phyloP scores from a whole-genome alignment of 2,797 vertebrate species.

The Agapornis canus region DNA sequence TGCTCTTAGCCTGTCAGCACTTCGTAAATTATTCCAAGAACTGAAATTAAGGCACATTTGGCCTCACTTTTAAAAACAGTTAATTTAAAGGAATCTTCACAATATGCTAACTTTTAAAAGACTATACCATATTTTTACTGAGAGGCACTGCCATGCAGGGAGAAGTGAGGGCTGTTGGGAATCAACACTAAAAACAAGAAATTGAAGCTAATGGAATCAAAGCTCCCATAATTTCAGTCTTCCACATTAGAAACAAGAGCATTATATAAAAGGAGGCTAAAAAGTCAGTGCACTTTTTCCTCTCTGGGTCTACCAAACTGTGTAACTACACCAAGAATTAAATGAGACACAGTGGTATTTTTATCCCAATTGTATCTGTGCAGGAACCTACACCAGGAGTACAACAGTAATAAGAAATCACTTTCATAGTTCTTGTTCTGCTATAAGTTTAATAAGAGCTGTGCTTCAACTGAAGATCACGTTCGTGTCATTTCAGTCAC shows the following conservation, averaged over 20 bases:
- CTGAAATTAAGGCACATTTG: constrained; percentile 59
- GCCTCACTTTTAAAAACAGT: constrained; percentile 35
- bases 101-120: background rate
- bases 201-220: background rate
- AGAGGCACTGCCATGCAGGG: background rate
- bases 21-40: constrained; percentile 80
- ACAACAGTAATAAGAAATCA: accelerated
- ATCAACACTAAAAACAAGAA: background rate
- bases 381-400: background rate
- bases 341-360: background rate
- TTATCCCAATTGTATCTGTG: background rate
- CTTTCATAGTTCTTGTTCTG: background rate
- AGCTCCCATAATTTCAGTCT: background rate
- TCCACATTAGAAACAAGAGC: background rate
- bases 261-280: background rate
- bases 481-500: background rate
- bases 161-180: background rate
- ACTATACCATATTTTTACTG: background rate
- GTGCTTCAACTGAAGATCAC: background rate
- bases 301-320: background rate
- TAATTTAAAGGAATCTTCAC: constrained; percentile 19
- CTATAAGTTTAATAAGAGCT: background rate
- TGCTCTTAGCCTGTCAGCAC: constrained; percentile 81
- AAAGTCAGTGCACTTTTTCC: background rate
- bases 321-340: background rate